Conservation (phyloP, 2,888 invertebrate genomes). For the Nomada lathburiana region DNA sequence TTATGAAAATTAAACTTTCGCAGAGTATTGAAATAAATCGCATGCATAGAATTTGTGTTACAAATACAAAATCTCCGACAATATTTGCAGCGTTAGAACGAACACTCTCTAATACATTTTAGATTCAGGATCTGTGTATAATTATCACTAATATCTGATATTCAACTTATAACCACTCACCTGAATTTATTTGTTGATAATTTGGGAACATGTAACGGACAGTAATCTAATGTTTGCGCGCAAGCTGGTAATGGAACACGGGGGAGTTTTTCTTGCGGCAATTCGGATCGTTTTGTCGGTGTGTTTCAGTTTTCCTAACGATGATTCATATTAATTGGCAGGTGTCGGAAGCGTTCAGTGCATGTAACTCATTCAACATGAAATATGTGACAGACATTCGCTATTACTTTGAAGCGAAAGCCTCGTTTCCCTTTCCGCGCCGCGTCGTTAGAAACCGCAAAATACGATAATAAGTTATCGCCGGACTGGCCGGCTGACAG, state of each 20-base stretch:
- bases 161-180: too few relatives aligned
- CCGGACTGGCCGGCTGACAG: slow-evolving; percentile 57
- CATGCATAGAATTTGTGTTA: too few relatives aligned
- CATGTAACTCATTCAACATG: slow-evolving; percentile 26
- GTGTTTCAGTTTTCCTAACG: slow-evolving; percentile 22
- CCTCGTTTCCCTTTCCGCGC: slow-evolving; percentile 37
- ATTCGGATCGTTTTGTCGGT: background rate
- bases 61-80: too few relatives aligned
- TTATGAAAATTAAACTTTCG: too few relatives aligned
- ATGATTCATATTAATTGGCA: slow-evolving; percentile 41
- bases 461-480: slow-evolving; percentile 68
- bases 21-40: too few relatives aligned
- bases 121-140: too few relatives aligned
- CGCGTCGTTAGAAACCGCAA: slow-evolving; percentile 62
- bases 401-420: slow-evolving; percentile 35
- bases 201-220: background rate
- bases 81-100: too few relatives aligned
- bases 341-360: slow-evolving; percentile 38
- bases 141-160: too few relatives aligned
- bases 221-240: background rate
- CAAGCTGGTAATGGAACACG: background rate
- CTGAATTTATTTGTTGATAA: too few relatives aligned
- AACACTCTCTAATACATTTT: too few relatives aligned
- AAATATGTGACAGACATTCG: slow-evolving; percentile 43
- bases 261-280: slow-evolving; percentile 15